Evolutionary conservation across 2,888 invertebrate genomes (phyloP), one percentile per base, ranked within the genome.

Genomic region (Temnothorax rugatulus): DNA sequence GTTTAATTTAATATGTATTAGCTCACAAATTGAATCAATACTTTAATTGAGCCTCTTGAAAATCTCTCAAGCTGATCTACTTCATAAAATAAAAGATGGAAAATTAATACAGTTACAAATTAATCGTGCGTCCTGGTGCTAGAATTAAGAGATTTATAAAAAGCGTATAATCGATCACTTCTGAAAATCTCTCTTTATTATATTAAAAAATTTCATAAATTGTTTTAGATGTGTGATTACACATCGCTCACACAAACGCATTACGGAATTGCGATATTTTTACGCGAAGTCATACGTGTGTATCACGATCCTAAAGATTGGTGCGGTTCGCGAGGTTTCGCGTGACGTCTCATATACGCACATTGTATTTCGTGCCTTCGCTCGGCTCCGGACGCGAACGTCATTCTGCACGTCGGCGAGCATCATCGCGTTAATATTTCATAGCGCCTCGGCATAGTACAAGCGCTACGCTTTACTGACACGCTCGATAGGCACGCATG

Each of bases 271-370:
- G 9, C 54, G 21, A 15, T 18, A 15, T 8, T 41, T 57, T 57
- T 18, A 41, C 15, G 11, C 7, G 38, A 54, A 29, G n/a, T 29
- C 4, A 13, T 15, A 7, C 38, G 50, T 29, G 0, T 9, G 13
- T 15, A 5, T 69, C 25, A 18, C 25, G 15, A 47, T 34, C 9
- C 15, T 11, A 21, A 64, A 54, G 52, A 41, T 64, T 34, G 38
- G 2, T n/a, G 44, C 15, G 73, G 59, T 74, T 75, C 25, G 25
- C 73, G 83, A 84, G 66, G 52, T 63, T 71, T 79, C 34, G 25
- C 82, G 85, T 87, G 69, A 83, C 71, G 84, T 34, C 44, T 61
- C n/a, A 44, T 25, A 38, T n/a, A 59, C 88, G 79, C 83, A 66
- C 83, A 86, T 88, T 86, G 83, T 66, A 41, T 82, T 75, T 76